These are phyloP conservation scores for Chiridota heheva DNA, from an alignment of 35 echinoderm and acorn worm genomes.

Conservation along the genomic window DNA sequence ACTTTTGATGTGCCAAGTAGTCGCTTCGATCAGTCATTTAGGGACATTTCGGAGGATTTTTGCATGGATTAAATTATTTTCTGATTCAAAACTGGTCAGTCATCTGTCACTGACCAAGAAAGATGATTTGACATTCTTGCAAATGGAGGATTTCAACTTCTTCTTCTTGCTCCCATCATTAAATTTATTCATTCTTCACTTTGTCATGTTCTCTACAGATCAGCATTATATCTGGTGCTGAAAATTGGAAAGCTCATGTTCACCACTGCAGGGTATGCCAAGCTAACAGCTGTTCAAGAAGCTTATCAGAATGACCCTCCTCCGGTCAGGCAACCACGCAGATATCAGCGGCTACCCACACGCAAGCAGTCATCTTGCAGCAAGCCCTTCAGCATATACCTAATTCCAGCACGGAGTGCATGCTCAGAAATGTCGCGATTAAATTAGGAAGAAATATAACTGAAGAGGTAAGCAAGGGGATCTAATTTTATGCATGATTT, in stretches of 20 bases:
- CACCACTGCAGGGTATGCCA: constrained; percentile 92
- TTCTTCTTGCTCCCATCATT: not conserved
- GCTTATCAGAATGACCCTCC: constrained; percentile 80
- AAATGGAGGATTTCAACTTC: not conserved
- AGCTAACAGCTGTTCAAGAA: constrained; percentile 88
- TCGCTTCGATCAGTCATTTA: too few relatives aligned
- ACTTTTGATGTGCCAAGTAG: too few relatives aligned
- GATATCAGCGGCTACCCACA: constrained; percentile 79
- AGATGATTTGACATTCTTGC: too few relatives aligned
- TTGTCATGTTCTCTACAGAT: constrained; percentile 48
- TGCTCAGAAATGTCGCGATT: constrained; percentile 91
- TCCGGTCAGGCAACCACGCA: constrained; percentile 44
- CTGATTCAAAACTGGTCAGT: too few relatives aligned
- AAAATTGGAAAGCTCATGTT: constrained; percentile 98
- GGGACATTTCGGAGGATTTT: too few relatives aligned
- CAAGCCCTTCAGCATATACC: constrained; percentile 97
- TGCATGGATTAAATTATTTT: too few relatives aligned
- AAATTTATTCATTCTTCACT: not conserved
- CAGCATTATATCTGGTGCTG: constrained; percentile 76
- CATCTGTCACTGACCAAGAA: too few relatives aligned
- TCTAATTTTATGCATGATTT: too few relatives aligned
- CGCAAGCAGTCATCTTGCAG: constrained; percentile 90
- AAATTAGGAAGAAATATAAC: constrained; percentile 82
- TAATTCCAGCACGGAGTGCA: constrained; percentile 88
- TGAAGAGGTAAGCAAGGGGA: constrained; percentile 86